These are phyloP conservation scores for Clarias gariepinus DNA, from an alignment of 2,113 vertebrate species.

Conservation along the genomic window DNA sequence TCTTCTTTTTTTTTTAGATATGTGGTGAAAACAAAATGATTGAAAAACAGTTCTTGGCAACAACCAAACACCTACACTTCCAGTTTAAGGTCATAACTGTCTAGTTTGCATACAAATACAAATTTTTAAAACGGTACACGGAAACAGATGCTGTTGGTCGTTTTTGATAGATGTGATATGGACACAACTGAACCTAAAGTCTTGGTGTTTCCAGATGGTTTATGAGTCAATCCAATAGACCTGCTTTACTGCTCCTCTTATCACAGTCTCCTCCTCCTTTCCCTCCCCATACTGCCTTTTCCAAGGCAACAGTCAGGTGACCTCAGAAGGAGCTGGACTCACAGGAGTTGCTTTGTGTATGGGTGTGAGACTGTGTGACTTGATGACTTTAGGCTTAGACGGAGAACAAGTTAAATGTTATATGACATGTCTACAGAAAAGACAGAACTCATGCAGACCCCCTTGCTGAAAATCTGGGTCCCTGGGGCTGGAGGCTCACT, in stretches of 20 bases:
- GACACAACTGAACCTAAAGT: neutral
- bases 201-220: slow-evolving; percentile 18
- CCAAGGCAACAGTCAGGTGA: slow-evolving; percentile 69
- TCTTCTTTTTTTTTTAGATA: neutral
- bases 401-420: slow-evolving; percentile 21
- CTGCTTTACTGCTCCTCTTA: neutral
- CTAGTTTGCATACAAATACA: neutral
- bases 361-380: slow-evolving; percentile 5
- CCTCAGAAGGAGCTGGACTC: slow-evolving; percentile 44
- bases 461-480: slow-evolving; percentile 86
- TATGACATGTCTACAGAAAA: slow-evolving; percentile 60
- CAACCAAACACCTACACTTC: neutral
- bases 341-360: slow-evolving; percentile 27
- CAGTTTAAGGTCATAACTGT: neutral
- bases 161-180: neutral
- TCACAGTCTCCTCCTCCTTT: slow-evolving; percentile 15
- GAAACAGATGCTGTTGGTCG: neutral
- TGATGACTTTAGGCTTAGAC: slow-evolving; percentile 21
- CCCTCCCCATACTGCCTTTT: slow-evolving; percentile 51
- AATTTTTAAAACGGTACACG: neutral
- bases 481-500: slow-evolving; percentile 71
- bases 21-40: neutral
- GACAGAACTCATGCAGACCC: slow-evolving; percentile 79
- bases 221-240: slow-evolving; percentile 22
- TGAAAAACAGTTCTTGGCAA: neutral